Base-by-base conservation (phyloP, 2,888 invertebrate genomes). In the Erpobdella octoculata region DNA sequence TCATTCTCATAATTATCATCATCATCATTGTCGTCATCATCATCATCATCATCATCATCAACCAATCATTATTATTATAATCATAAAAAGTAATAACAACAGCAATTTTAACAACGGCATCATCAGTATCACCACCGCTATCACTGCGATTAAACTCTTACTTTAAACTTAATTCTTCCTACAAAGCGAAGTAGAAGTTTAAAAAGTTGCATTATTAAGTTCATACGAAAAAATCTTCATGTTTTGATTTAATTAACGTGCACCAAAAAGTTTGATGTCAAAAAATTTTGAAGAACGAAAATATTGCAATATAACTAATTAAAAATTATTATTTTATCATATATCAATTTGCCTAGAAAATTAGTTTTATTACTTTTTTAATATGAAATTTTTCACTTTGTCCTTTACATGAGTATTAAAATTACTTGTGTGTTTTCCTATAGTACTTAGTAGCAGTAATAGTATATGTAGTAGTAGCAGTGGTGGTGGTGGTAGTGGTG, bases 11-110 rank as follows among this genome's bases (percentile, higher is more conserved):
- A 18, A 31, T 33, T 31, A 61, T 67, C 70, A 70, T 70, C 70
- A 70, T 70, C 70, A 70, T 70, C 70, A 70, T 70, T 37, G 5
- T 70, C 70, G 66, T 70, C 48, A 21, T 48, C 67, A 67, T 67
- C 33, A 31, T 33, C 61, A 61, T 67, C 9, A 21, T 21, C 41
- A 66, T 66, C 66, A 18, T 37, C 66, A 66, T 36, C 66, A 4
- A 8, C 36, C 41, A 9, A 41, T 12, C 41, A 41, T 41, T 18
- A 41, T 41, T 18, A 18, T 41, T 41, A 18, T 41, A 9, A 41
- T 41, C 41, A 41, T 41, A 41, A 41, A 41, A 41, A 12, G 41
- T 41, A 18, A 12, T 41, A 12, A 9, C 9, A 41, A 12, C 41
- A 18, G 9, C 41, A 18, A 41, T 41, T 41, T 12, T 12, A 41